Conservation (phyloP, 2,113 vertebrate genomes). For the Halichoerus grypus region DNA sequence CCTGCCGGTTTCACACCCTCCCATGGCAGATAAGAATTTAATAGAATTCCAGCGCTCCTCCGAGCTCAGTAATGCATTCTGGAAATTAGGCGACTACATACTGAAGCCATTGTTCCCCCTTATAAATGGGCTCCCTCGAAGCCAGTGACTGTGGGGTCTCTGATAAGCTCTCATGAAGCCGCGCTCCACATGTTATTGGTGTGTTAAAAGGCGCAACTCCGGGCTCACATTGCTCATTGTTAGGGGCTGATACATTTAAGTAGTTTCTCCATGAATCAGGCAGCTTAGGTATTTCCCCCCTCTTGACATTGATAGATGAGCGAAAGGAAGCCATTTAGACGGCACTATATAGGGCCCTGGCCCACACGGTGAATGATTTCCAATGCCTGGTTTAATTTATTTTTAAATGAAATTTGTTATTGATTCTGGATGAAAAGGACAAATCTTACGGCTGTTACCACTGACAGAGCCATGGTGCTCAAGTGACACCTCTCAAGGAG, state of each 20-base stretch:
- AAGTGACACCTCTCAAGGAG: slow-evolving; percentile 74
- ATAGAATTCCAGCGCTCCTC: slow-evolving; percentile 81
- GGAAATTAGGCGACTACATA: slow-evolving; percentile 79
- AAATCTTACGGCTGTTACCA: slow-evolving; percentile 84
- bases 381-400: slow-evolving; percentile 88
- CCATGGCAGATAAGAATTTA: slow-evolving; percentile 80
- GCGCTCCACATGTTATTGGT: slow-evolving; percentile 68
- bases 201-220: slow-evolving; percentile 63
- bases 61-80: slow-evolving; percentile 80
- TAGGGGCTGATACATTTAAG: slow-evolving; percentile 81
- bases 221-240: slow-evolving; percentile 72
- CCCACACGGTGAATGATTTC: slow-evolving; percentile 85
- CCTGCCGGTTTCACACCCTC: slow-evolving; percentile 67
- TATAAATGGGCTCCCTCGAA: slow-evolving; percentile 78
- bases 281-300: slow-evolving; percentile 72
- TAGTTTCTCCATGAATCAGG: slow-evolving; percentile 82
- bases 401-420: slow-evolving; percentile 89
- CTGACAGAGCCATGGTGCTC: slow-evolving; percentile 77
- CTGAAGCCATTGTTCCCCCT: slow-evolving; percentile 79
- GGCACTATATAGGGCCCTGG: slow-evolving; percentile 68
- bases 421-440: slow-evolving; percentile 89
- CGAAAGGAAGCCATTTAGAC: slow-evolving; percentile 84
- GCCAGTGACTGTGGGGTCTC: slow-evolving; percentile 72
- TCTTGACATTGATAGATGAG: slow-evolving; percentile 84
- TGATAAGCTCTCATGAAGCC: slow-evolving; percentile 76